Percentiles rank a stretch among this genome's conserved stretches.
Evolutionary conservation across 92 coral and sea anemone species (phyloP).

Genomic region (Siderastrea siderea): DNA sequence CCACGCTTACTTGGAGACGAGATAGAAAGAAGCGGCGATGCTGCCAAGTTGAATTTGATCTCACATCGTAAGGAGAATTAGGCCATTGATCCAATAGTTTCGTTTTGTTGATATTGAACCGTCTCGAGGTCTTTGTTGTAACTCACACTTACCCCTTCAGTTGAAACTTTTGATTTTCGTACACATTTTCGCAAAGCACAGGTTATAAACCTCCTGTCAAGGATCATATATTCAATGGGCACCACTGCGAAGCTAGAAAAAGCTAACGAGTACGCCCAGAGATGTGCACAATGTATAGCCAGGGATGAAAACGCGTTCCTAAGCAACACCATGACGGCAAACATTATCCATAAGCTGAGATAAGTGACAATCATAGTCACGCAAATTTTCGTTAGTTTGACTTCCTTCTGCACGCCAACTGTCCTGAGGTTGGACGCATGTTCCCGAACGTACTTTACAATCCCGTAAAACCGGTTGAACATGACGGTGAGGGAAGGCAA

Average conservation of each 20-base stretch:
- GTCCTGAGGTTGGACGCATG: constrained; percentile 45
- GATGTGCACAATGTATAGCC: constrained; percentile 53
- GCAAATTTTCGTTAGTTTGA: constrained; percentile 58
- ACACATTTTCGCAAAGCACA: neutral
- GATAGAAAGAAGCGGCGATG: too few relatives aligned
- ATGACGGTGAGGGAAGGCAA: constrained; percentile 59
- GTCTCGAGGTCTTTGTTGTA: neutral
- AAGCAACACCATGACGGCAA: constrained; percentile 50
- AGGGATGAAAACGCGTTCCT: constrained; percentile 49
- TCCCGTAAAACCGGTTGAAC: constrained; percentile 51
- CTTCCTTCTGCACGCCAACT: constrained; percentile 36
- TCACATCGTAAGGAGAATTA: too few relatives aligned
- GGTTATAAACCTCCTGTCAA: constrained; percentile 51
- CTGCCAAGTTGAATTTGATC: too few relatives aligned
- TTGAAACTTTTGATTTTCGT: constrained; percentile 7
- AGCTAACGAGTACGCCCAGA: constrained; percentile 62
- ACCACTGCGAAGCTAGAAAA: constrained; percentile 64
- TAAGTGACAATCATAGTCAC: constrained; percentile 44
- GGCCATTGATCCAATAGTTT: neutral
- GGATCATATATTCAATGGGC: constrained; percentile 64
- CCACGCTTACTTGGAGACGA: too few relatives aligned
- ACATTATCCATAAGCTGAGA: constrained; percentile 42
- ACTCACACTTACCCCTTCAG: neutral
- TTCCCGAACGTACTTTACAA: constrained; percentile 45
- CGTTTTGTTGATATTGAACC: neutral